Evolutionary conservation across 2,113 vertebrate species (phyloP), one percentile per base, ranked within the genome.

Genomic region (Sinocyclocheilus anshuiensis): DNA sequence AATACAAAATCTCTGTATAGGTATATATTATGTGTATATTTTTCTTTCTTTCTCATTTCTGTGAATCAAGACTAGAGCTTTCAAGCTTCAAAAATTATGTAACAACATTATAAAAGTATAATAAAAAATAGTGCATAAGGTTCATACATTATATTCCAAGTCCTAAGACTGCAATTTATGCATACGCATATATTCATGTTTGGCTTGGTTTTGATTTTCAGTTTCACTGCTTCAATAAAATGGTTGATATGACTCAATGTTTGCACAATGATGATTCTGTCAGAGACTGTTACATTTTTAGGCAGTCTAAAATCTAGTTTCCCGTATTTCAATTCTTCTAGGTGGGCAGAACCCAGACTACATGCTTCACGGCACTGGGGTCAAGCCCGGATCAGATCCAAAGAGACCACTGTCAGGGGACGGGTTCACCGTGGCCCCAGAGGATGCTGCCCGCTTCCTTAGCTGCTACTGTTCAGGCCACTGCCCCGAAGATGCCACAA

Each of bases 391-490:
- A 15, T 69, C 88, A 20, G 89, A 90, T 39, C 55, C 81, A n/a
- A 87, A 82, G 95, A 96, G 75, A 93, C 94, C 8, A 93, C 96
- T 95, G 61, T 92, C 93, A 42, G 94, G 94, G 5, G 96, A 96
- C 85, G 97, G 96, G 84, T 95, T 97, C n/a, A 99, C 98, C 0
- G 88, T 98, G 0, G 96, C 97, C 0, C 98, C 98, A 0, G 98
- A 99, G 89, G 98, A 99, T 81, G 97, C 96, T 0, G 94, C 96
- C 1, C 97, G 97, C 45, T 98, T 98, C 89, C 95, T 99, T 77
- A 97, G 96, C 90, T 99, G 98, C 92, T 97, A 98, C 90, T 99
- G 98, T 90, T 98, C 97, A 0, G 97, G 97, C 83, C 97, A 99
- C 92, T 99, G 98, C 92, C 98, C 98, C 0, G 97, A 99, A 50